Evolutionary conservation across 2,888 invertebrate genomes (phyloP), one percentile per base, ranked within the genome.

Genomic region (Agonopterix alstromeriana): DNA sequence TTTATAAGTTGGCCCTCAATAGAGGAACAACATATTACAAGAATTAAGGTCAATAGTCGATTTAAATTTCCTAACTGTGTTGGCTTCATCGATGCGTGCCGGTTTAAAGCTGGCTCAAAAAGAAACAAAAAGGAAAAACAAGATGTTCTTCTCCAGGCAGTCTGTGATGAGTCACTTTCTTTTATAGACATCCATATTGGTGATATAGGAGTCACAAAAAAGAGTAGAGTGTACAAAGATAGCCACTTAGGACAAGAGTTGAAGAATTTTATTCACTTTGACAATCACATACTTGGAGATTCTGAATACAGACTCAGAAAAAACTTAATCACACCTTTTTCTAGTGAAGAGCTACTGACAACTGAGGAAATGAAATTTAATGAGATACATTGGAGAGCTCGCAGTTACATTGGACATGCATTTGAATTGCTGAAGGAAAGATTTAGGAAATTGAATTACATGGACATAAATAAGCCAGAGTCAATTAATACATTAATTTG

Each of bases 341-440:
- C 77, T 12, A 77, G 75, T 65, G 82, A 83, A 53, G 83, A 86
- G 53, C 52, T 84, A 43, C 58, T 86, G 45, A 84, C 85, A 40
- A 75, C 67, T 61, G 88, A 88, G 61, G 87, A 88, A 59, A 84
- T 84, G 74, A 87, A 81, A 58, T 87, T 83, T 54, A 88, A 88
- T 72, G 82, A 87, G 55, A 58, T 75, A 14, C 85, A 83, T 58
- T 80, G 81, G 82, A 83, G 77, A 54, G 70, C 84, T 27, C 67
- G 70, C 5, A 70, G 71, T 46, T 85, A 84, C 51, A 82, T 88
- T 58, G 73, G 77, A 7, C 71, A 73, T 60, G 82, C 88, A 10
- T 85, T 88, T 75, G 82, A 83, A 57, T 56, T 82, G 50, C 57
- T 87, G 27, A 81, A 71, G 55, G 77, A 77, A 43, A 80, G 74